These are phyloP conservation scores for Chydorus sphaericus DNA, from an alignment of 2,888 invertebrate genomes.

Conservation along the genomic window DNA sequence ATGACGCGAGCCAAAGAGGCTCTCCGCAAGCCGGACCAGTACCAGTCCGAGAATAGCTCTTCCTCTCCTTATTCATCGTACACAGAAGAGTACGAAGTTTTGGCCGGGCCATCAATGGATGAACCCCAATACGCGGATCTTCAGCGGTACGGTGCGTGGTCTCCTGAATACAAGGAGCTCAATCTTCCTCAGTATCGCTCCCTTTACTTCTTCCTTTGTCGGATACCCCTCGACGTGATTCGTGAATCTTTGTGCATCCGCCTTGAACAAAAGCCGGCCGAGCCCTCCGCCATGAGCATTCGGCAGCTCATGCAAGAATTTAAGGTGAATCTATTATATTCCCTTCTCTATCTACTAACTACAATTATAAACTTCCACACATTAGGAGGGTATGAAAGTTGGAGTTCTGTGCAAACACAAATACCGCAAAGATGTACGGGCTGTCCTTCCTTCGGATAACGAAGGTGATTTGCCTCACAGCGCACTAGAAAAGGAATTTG, in stretches of 20 bases:
- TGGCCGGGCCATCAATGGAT: not conserved
- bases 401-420: conserved; percentile 67
- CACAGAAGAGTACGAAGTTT: not conserved
- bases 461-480: not conserved
- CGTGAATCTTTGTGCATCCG: conserved; percentile 79
- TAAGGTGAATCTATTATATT: conserved; percentile 68
- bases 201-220: conserved; percentile 69
- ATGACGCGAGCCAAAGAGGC: conserved; percentile 13
- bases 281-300: conserved; percentile 72
- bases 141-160: conserved; percentile 57
- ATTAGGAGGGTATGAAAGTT: conserved; percentile 10
- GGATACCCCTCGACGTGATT: conserved; percentile 76
- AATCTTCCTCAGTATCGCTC: conserved; percentile 68
- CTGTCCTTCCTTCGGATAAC: conserved; percentile 1
- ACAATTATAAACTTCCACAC: too few species aligned
- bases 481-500: conserved; percentile 50
- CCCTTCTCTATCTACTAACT: not conserved
- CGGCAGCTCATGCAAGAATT: conserved; percentile 73
- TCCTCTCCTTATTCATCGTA: not conserved
- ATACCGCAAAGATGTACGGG: conserved; percentile 35
- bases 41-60: not conserved
- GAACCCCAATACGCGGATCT: conserved; percentile 35
- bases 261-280: conserved; percentile 62
- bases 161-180: conserved; percentile 56
- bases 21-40: conserved; percentile 6